These are phyloP conservation scores for Poeciliopsis paucimaculata DNA, from an alignment of 2,797 vertebrate genomes.

Conservation along the genomic window DNA sequence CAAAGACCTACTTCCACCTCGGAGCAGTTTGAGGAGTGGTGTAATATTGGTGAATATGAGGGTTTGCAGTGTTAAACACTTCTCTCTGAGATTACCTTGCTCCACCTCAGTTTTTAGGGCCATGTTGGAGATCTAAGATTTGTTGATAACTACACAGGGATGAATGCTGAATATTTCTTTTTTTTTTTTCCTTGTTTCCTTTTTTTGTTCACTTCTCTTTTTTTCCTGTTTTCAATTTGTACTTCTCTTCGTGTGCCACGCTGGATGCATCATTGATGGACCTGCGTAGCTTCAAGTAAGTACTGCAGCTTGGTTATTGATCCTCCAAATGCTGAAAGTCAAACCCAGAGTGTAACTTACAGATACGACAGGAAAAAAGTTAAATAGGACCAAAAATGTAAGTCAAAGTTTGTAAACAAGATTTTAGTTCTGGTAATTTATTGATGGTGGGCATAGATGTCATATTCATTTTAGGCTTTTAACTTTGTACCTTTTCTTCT, in stretches of 20 bases:
- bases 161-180: conserved; percentile 34
- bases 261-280: conserved; percentile 59
- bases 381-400: not conserved
- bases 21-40: conserved; percentile 39
- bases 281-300: conserved; percentile 74
- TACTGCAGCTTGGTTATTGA: conserved; percentile 31
- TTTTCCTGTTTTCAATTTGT: conserved; percentile 24
- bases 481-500: not conserved
- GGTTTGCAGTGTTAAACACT: conserved; percentile 28
- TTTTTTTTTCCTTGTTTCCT: conserved; percentile 20
- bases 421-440: not conserved
- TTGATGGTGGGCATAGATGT: not conserved
- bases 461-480: not conserved
- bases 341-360: conserved; percentile 3
- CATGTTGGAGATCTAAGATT: conserved; percentile 26
- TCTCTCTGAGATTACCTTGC: conserved; percentile 1
- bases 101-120: conserved; percentile 24
- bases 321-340: conserved; percentile 10
- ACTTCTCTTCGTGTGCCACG: conserved; percentile 38
- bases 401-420: not conserved
- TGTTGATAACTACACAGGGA: conserved; percentile 14
- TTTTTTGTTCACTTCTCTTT: conserved; percentile 17
- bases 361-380: not conserved
- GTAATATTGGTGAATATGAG: conserved; percentile 40
- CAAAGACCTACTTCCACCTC: conserved; percentile 25